Evolutionary conservation across 2,888 invertebrate species (phyloP).

Genomic region (Antheraea assamensis): DNA sequence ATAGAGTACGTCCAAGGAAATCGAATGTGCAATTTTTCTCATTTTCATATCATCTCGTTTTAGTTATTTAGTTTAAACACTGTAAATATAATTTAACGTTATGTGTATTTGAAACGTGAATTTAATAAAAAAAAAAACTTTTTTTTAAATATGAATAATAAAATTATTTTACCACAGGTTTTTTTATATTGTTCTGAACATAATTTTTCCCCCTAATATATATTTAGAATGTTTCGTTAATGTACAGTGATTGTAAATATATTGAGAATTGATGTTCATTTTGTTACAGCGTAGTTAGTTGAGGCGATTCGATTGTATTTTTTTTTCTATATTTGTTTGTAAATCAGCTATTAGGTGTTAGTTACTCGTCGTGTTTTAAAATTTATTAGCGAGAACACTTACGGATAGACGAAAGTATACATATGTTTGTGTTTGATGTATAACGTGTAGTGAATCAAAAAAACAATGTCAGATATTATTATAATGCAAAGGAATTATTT

Average conservation of each 20-base stretch:
- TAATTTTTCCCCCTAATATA: conserved; percentile 63
- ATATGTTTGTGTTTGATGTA: conserved; percentile 1
- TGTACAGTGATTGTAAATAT: conserved; percentile 76
- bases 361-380: conserved; percentile 12
- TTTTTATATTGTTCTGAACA: conserved; percentile 72
- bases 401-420: neutral
- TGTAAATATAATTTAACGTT: conserved; percentile 80
- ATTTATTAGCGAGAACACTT: conserved; percentile 12
- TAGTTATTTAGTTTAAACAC: conserved; percentile 75
- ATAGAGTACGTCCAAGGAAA: conserved; percentile 71
- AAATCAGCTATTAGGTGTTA: conserved; percentile 14
- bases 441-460: conserved; percentile 15
- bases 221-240: conserved; percentile 71
- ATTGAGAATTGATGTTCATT: conserved; percentile 65
- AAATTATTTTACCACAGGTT: conserved; percentile 57
- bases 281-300: conserved; percentile 59
- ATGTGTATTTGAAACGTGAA: conserved; percentile 43
- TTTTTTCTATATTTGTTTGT: conserved; percentile 20
- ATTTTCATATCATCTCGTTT: conserved; percentile 78
- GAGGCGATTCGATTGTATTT: conserved; percentile 31
- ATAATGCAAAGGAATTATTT: conserved; percentile 58
- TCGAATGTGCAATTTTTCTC: conserved; percentile 78
- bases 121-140: conserved; percentile 37
- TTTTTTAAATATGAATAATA: conserved; percentile 67
- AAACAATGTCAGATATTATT: conserved; percentile 13